Base-by-base conservation (phyloP, 2,113 vertebrate species). In the Etheostoma cragini region DNA sequence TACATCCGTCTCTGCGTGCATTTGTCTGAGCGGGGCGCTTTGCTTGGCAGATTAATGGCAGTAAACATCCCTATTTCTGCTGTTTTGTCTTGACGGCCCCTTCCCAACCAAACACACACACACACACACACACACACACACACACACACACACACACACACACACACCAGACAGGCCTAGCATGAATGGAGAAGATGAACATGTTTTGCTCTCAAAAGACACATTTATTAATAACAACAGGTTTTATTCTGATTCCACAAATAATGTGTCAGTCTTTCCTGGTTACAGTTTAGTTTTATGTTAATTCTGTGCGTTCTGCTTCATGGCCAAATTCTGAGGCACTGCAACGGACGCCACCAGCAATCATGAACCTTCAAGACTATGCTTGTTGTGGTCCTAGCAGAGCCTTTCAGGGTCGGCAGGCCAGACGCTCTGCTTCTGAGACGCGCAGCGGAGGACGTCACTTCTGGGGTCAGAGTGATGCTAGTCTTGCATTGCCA, bases 1-100 rank as follows among this genome's bases (percentile, higher is more conserved):
- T 76, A 67, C 26, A 54, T 47, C 45, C 21, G 38, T 66, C 60
- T 80, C 72, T 30, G 81, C 33, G 0, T 77, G 80, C n/a, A 24
- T 65, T 58, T 61, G 57, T 83, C 71, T 72, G 52, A 83, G 74
- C 10, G 1, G 71, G 70, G 24, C 14, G 53, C 69, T 64, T 72
- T 47, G 64, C 50, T 88, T 47, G 83, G 78, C 80, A 86, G 85
- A 89, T 81, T 82, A 88, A 89, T 85, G 70, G 69, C 50, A 77
- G 72, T 68, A 77, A 83, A 83, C 64, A 78, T 74, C 42, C 33
- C 24, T 15, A 17, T 84, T 64, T 61, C 38, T 45, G 49, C 46
- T 47, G 24, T 58, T 63, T 66, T 33, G 53, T 63, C 57, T 72
- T 30, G 15, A 71, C 24, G 13, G 30, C 62, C 24, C 24, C 61